phyloP scores from a whole-genome alignment of 2,113 vertebrate genomes.

The Gymnogyps californianus region DNA sequence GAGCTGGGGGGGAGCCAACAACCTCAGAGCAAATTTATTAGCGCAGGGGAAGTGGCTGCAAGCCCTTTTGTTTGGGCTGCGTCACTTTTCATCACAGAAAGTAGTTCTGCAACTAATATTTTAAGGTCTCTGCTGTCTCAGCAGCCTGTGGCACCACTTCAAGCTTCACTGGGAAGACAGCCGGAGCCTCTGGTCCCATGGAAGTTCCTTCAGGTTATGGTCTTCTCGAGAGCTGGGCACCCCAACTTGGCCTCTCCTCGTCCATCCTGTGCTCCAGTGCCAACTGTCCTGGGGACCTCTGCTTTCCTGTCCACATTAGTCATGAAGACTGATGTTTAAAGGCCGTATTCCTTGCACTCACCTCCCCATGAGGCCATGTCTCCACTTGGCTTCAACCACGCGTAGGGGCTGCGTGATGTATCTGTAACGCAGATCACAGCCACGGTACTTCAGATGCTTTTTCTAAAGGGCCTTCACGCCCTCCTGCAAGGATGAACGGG shows the following conservation, averaged over 20 bases:
- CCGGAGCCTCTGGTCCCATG: neutral
- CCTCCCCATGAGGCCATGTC: fast-evolving
- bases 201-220: neutral
- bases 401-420: neutral
- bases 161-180: neutral
- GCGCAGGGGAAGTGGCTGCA: neutral
- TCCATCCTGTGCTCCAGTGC: neutral
- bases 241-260: neutral
- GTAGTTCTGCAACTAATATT: fast-evolving
- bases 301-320: neutral
- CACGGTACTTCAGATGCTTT: neutral
- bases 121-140: neutral
- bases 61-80: neutral
- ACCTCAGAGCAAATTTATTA: neutral
- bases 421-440: neutral
- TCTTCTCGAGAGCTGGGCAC: neutral
- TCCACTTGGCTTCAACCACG: fast-evolving
- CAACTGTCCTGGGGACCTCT: neutral
- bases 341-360: neutral
- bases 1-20: neutral
- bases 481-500: fast-evolving
- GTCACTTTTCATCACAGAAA: neutral
- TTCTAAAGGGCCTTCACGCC: neutral
- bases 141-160: neutral
- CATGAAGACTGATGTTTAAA: neutral